Evolutionary conservation across 2,888 invertebrate species (phyloP).

Genomic region (Sminthurides aquaticus): DNA sequence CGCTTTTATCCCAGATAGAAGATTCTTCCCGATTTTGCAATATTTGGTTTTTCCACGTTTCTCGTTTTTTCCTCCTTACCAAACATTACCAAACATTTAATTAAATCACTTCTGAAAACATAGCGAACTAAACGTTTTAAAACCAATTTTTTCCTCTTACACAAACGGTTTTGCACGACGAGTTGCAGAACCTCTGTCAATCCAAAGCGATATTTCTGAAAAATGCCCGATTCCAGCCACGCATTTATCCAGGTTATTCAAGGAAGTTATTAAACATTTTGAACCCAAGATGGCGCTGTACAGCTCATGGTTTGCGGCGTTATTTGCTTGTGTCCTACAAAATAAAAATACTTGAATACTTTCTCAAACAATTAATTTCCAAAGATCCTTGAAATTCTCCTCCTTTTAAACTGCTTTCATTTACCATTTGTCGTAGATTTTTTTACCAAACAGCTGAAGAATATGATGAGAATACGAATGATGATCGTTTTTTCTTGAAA

Average conservation of each 20-base stretch:
- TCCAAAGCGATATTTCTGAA: not conserved
- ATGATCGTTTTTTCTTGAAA: conserved; percentile 30
- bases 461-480: conserved; percentile 30
- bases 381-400: too few relatives aligned
- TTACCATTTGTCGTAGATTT: conserved; percentile 35
- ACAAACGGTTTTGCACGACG: too few relatives aligned
- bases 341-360: too few relatives aligned
- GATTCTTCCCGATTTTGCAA: conserved; percentile 7
- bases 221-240: not conserved
- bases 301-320: not conserved
- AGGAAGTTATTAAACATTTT: not conserved
- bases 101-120: too few relatives aligned
- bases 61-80: too few relatives aligned
- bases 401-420: not conserved
- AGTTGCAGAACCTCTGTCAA: not conserved
- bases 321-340: not conserved
- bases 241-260: not conserved
- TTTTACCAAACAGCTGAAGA: conserved; percentile 30
- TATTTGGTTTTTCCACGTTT: conserved; percentile 21
- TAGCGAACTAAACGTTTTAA: too few relatives aligned
- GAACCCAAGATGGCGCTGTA: not conserved
- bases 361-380: too few relatives aligned
- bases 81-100: too few relatives aligned
- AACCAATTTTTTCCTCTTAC: too few relatives aligned
- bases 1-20: conserved; percentile 26